Base-by-base conservation (phyloP, 2,797 vertebrate species). In the Cetoscarus ocellatus region DNA sequence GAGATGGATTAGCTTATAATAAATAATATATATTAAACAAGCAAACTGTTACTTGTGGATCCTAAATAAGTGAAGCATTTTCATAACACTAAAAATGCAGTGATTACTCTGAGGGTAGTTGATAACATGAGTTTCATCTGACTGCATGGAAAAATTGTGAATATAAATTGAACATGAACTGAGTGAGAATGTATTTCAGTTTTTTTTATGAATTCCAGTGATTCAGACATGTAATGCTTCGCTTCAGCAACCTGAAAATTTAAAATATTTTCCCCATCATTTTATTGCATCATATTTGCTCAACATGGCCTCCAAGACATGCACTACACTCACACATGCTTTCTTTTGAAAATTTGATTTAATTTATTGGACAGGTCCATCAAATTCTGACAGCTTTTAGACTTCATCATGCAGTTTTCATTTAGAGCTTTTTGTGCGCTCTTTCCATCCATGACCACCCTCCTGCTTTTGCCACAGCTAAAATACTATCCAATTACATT, bases 401-500 rank as follows among this genome's bases (percentile, higher is more conserved):
- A 68, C 80, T 77, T 75, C 55, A 70, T 67, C 73, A 68, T 58
- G 45, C 69, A 47, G 49, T 75, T 85, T 73, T 82, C 64, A 60
- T 83, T 80, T 64, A 67, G 58, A 51, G 49, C 40, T 49, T 68
- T 75, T 50, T 45, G 10, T 61, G 65, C 73, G 70, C 58, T 65
- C 54, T 54, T 70, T 67, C 61, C 67, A 61, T 81, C 39, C 48
- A 71, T 70, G 74, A 75, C 76, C 84, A 82, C 71, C 69, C 58
- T 79, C n/a, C 67, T 82, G 73, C 71, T 88, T 90, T 84, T 74
- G 73, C 80, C 80, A 73, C 6, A 10, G 80, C 82, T 90, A 92
- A 91, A 92, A 91, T 90, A 90, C 84, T 84, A 81, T 88, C 88
- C 87, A 90, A 92, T 93, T 92, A 91, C 86, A 73, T 85, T 86